Conservation (phyloP, 1,140 invertebrate species). For the Bombus turneri region DNA sequence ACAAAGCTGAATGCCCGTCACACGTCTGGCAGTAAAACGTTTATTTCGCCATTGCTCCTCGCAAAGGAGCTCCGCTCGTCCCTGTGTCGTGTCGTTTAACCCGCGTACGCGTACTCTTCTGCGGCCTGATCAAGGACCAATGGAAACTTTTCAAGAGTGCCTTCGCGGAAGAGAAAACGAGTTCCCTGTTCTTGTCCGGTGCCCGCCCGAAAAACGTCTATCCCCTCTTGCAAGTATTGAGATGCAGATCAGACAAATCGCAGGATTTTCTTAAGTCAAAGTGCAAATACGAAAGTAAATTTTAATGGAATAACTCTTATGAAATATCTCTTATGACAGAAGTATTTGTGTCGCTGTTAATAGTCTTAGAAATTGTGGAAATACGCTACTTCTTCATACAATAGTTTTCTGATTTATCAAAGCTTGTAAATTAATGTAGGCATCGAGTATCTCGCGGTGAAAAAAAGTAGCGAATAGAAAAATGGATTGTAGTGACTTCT, state of each 20-base stretch:
- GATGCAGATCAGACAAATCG: neutral
- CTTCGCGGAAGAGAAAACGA: slow-evolving; percentile 63
- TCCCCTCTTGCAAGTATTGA: neutral
- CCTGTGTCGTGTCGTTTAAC: slow-evolving; percentile 69
- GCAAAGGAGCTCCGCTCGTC: slow-evolving; percentile 43
- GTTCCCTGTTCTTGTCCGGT: slow-evolving; percentile 35
- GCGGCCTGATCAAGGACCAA: slow-evolving; percentile 67
- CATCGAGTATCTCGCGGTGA: neutral
- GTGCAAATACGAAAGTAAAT: too few relatives aligned
- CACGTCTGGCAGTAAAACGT: slow-evolving; percentile 41
- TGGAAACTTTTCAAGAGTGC: slow-evolving; percentile 64
- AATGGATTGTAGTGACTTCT: neutral
- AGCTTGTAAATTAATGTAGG: too few relatives aligned
- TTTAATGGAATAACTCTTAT: too few relatives aligned
- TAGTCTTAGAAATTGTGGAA: too few relatives aligned
- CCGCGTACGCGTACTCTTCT: slow-evolving; percentile 47
- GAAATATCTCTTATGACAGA: too few relatives aligned
- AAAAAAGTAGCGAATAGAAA: neutral
- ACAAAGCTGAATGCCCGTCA: slow-evolving; percentile 39
- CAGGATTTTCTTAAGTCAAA: neutral
- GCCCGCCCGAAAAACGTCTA: neutral
- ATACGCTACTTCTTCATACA: too few relatives aligned
- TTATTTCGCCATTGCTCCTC: slow-evolving; percentile 46
- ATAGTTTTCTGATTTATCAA: too few relatives aligned
- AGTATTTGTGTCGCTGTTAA: too few relatives aligned